Base-by-base conservation (phyloP, 2,888 invertebrate genomes). In the Eupeodes latifasciatus region DNA sequence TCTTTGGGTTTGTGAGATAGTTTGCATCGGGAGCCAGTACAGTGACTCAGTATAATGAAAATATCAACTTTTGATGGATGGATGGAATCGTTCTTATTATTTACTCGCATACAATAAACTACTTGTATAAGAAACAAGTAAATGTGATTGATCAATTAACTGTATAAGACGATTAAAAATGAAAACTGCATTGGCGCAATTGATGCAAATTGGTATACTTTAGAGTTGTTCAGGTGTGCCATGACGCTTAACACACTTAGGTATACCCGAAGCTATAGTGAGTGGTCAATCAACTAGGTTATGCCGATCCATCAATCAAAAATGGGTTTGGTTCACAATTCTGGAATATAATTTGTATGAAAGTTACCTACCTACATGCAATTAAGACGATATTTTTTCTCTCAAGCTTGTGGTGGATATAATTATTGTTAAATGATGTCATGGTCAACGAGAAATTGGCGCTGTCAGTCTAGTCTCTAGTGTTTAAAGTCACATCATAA, bases 71-170 rank as follows among this genome's bases (percentile, higher is more conserved):
- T 82, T 82, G 83, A 83, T 80, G 72, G 87, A 87, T 87, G 82
- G 76, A 84, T 62, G 80, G 76, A 80, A 77, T 69, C 61, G 67
- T 74, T 71, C 51, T 74, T 27, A 47, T 40, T 44, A 9, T 9
- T 14, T 3, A 3, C 14, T 0, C n/a, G 0, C 27, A 27, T 27
- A 27, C 27, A 27, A 27, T 27, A 27, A 27, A 27, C 27, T 27
- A 27, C 27, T 27, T 16, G 7, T 0, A 66, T 1, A 0, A 12
- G 49, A 66, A 53, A 66, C 64, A 71, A 49, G 59, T 55, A 67
- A 16, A 14, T 62, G 81, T 84, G 87, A 87, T 87, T 87, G 80
- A 87, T 87, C 84, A 87, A 87, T 87, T 87, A 87, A 76, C 72
- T 79, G 67, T 71, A 40, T 4, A 34, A 76, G 82, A 79, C 82